Percentiles rank a stretch among this genome's conserved stretches.
Evolutionary conservation across 2,797 vertebrate species (phyloP).

Genomic region (Sciaenops ocellatus): DNA sequence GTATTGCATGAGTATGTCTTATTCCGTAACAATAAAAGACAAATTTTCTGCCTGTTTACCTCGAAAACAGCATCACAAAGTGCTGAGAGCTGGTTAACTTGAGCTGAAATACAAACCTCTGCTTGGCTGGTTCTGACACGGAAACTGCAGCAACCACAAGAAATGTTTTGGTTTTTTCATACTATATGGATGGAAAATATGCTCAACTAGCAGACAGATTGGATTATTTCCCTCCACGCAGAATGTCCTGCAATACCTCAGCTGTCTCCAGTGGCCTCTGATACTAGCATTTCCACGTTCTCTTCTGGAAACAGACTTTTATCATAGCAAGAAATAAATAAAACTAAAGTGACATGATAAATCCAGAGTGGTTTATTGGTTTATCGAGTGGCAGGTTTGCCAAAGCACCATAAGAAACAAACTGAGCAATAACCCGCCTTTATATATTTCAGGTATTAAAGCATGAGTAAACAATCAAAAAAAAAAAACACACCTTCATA

Average conservation of each 20-base stretch:
- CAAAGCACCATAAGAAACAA: constrained; percentile 80
- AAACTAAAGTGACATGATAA: constrained; percentile 37
- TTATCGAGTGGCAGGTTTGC: constrained; percentile 73
- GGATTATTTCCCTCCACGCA: constrained; percentile 44
- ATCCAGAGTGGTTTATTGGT: constrained; percentile 78
- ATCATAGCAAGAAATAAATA: constrained; percentile 1
- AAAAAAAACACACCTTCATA: constrained; percentile 50
- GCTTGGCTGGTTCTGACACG: constrained; percentile 18
- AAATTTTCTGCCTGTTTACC: constrained; percentile 20
- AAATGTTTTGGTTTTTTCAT: constrained; percentile 42
- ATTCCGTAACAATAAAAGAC: not conserved
- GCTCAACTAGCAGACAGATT: constrained; percentile 36
- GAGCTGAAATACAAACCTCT: constrained; percentile 42
- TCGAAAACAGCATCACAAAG: constrained; percentile 15
- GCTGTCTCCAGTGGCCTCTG: constrained; percentile 2
- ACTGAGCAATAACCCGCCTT: constrained; percentile 49
- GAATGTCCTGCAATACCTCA: constrained; percentile 20
- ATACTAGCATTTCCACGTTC: constrained; percentile 23
- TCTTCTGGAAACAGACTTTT: constrained; percentile 22
- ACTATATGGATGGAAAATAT: constrained; percentile 59
- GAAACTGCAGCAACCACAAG: constrained; percentile 59
- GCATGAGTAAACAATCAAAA: constrained; percentile 55
- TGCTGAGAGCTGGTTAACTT: constrained; percentile 6
- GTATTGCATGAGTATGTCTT: not conserved
- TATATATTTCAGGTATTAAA: constrained; percentile 56